Conservation (phyloP, 2,888 invertebrate genomes). For the Autographa pulchrina region DNA sequence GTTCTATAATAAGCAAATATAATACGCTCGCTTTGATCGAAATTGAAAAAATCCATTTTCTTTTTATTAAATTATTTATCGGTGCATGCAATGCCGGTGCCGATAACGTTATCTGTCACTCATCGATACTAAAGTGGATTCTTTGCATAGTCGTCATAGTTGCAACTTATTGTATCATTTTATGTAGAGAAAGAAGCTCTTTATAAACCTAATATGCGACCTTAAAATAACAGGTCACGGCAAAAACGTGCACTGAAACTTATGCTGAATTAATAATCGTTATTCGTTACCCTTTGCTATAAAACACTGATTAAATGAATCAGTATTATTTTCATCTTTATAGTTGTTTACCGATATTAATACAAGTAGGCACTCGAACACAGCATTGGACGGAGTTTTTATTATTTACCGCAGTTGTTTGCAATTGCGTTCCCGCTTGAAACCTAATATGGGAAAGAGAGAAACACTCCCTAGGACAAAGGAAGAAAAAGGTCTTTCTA, state of each 20-base stretch:
- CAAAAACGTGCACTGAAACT: neutral
- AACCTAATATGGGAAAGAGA: no score
- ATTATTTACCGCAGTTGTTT: neutral
- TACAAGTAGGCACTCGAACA: neutral
- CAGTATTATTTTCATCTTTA: neutral
- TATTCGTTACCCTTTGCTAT: neutral
- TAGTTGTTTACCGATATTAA: neutral
- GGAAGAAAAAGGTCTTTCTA: neutral
- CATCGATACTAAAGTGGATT: constrained; percentile 30
- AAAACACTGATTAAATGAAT: neutral
- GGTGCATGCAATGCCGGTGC: constrained; percentile 27
- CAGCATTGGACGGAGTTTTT: neutral
- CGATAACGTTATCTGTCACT: constrained; percentile 43
- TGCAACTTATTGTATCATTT: constrained; percentile 20
- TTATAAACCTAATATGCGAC: constrained; percentile 26
- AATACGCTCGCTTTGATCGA: neutral
- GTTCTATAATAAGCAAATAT: constrained; percentile 6
- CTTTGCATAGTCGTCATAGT: constrained; percentile 31
- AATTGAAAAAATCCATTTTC: neutral
- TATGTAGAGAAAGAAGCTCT: constrained; percentile 32
- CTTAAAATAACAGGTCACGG: constrained; percentile 26
- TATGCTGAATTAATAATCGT: neutral
- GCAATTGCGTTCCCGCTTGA: neutral
- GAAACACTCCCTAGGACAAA: no score
- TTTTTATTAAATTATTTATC: constrained; percentile 15